Base-by-base conservation (phyloP, 2,113 vertebrate species). In the Scophthalmus maximus region DNA sequence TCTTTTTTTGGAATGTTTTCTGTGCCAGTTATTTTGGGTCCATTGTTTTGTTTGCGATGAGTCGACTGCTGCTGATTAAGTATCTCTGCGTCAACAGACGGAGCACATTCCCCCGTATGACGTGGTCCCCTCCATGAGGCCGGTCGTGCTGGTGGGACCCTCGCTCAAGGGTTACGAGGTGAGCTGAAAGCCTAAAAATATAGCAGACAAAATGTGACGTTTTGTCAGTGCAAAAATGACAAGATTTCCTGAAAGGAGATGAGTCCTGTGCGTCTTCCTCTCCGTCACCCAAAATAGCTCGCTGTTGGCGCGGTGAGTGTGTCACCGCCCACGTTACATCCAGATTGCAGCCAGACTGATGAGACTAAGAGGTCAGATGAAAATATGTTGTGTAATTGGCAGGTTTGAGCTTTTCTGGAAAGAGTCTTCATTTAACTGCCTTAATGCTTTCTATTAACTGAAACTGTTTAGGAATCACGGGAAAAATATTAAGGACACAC, bases 151-250 rank as follows among this genome's bases (percentile, higher is more conserved):
- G 81, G 96, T 98, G 78, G 97, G 97, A 71, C 97, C 97, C 0
- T 98, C 97, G 2, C 93, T 98, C 75, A 98, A 98, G 87, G 97
- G 97, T 65, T 98, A 98, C 6, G 96, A 98, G 96, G 97, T 98
- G 89, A 92, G 55, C 52, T 11, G 7, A 15, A n/a, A 17, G 40
- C 8, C 30, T 56, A 14, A 18, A 25, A 29, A 20, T 15, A 32
- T 6, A 50, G 32, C 36, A 15, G 5, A 44, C 5, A 40, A 40
- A 40, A 15, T 7, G 2, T 42, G 40, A 42, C 11, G 40, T 6
- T 32, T 47, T 52, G 50, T 36, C 25, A 23, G 20, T 25, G 51
- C 14, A 29, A 15, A 14, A 34, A 49, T 46, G 0, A 58, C 29
- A 10, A 53, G 36, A 60, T 15, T n/a, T 20, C 44, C 34, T n/a